These are phyloP conservation scores for Zygaena filipendulae DNA, from an alignment of 2,888 invertebrate species.

Conservation along the genomic window DNA sequence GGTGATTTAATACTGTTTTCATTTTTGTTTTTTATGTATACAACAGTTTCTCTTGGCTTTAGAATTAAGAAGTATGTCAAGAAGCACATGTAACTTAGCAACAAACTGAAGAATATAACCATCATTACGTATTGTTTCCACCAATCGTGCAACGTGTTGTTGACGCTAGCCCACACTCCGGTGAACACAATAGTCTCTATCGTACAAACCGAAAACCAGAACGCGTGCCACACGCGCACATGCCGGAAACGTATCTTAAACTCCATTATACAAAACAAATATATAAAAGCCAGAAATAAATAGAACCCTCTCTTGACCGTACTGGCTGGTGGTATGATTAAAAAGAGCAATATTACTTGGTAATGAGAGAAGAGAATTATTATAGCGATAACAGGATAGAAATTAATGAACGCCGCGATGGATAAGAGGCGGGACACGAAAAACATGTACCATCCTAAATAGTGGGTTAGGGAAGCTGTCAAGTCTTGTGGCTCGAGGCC, in stretches of 20 bases:
- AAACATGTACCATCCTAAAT: slow-evolving; percentile 83
- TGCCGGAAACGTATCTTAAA: slow-evolving; percentile 82
- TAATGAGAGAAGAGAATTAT: slow-evolving; percentile 73
- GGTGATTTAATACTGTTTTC: too few relatives aligned
- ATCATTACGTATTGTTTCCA: slow-evolving; percentile 76
- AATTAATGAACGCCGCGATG: slow-evolving; percentile 75
- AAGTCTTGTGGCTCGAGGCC: slow-evolving; percentile 82
- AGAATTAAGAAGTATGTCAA: slow-evolving; percentile 72
- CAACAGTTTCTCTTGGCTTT: slow-evolving; percentile 70
- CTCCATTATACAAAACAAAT: slow-evolving; percentile 81
- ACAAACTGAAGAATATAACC: slow-evolving; percentile 68
- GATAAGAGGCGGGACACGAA: slow-evolving; percentile 77
- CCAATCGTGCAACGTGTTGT: slow-evolving; percentile 70
- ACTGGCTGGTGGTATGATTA: slow-evolving; percentile 73
- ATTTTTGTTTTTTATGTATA: slow-evolving; percentile 37
- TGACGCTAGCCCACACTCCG: slow-evolving; percentile 69
- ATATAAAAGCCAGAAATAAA: slow-evolving; percentile 78
- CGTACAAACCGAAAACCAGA: slow-evolving; percentile 74
- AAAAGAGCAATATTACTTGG: slow-evolving; percentile 70
- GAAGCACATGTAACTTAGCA: slow-evolving; percentile 70
- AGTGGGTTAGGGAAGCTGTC: slow-evolving; percentile 74
- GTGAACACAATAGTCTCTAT: slow-evolving; percentile 76
- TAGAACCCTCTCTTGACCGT: slow-evolving; percentile 68
- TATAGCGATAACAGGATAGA: slow-evolving; percentile 71
- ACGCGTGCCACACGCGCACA: slow-evolving; percentile 75